phyloP scores from a whole-genome alignment of 2,113 vertebrate species.

The Psilopsiagon aurifrons region DNA sequence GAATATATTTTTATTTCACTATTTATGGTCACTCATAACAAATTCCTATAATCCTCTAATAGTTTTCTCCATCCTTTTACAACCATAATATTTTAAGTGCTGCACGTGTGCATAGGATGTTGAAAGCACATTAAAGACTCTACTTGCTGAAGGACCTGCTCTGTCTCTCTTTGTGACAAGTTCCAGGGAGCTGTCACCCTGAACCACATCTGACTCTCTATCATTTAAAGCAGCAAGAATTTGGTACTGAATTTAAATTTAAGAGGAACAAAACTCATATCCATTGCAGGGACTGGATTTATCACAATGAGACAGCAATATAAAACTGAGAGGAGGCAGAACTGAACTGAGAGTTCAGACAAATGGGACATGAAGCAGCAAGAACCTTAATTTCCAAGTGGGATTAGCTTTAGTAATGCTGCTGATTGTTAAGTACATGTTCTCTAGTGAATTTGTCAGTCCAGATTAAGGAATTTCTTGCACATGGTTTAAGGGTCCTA shows the following conservation, averaged over 20 bases:
- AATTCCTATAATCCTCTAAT: not conserved
- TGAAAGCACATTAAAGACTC: not conserved
- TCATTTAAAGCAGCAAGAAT: not conserved
- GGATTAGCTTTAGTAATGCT: not conserved
- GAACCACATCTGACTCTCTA: not conserved
- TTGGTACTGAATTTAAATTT: not conserved
- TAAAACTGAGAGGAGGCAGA: not conserved
- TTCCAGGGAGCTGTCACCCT: not conserved
- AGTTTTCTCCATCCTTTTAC: not conserved
- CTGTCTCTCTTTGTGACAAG: not conserved
- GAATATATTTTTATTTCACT: not conserved
- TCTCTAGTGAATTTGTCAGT: not conserved
- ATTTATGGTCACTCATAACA: not conserved
- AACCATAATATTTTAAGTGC: not conserved
- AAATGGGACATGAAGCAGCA: not conserved
- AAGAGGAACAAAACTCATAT: not conserved
- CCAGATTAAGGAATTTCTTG: not conserved
- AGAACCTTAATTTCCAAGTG: not conserved
- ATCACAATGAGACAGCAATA: not conserved
- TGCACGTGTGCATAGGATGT: not conserved
- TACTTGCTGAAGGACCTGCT: not conserved
- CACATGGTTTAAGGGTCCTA: not conserved
- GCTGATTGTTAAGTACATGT: not conserved
- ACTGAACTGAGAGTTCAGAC: not conserved
- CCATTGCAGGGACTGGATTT: not conserved